phyloP scores from a whole-genome alignment of 1,140 invertebrate species.

The Glomeris maerens region DNA sequence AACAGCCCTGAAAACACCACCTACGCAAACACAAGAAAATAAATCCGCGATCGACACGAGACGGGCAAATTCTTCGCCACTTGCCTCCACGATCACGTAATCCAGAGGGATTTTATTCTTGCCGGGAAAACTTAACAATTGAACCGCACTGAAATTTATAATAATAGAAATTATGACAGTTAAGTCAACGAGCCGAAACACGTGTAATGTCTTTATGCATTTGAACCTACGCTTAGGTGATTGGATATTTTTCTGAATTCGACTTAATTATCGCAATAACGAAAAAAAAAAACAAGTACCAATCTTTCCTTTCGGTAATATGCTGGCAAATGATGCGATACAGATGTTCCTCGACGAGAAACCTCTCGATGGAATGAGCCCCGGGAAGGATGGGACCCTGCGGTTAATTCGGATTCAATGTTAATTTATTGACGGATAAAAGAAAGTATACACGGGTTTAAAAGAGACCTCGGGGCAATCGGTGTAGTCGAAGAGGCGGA shows the following conservation, averaged over 20 bases:
- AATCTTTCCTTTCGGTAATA: conserved; percentile 81
- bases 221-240: background rate
- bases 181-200: background rate
- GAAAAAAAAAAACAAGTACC: conserved; percentile 37
- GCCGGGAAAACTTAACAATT: conserved; percentile 80
- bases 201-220: too few species aligned
- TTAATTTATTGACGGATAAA: background rate
- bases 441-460: conserved; percentile 7
- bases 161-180: conserved; percentile 10
- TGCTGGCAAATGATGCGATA: conserved; percentile 84
- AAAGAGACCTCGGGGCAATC: conserved; percentile 75
- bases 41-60: too few species aligned
- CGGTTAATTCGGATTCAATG: conserved; percentile 6
- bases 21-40: conserved; percentile 11
- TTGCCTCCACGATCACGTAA: conserved; percentile 87
- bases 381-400: conserved; percentile 58
- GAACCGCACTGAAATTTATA: conserved; percentile 49
- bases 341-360: conserved; percentile 93
- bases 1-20: conserved; percentile 91
- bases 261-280: conserved; percentile 7
- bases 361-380: conserved; percentile 92
- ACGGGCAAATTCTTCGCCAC: conserved; percentile 18
- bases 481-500: conserved; percentile 91
- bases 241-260: too few species aligned
- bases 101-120: conserved; percentile 91